Base-by-base conservation (phyloP, 2,797 vertebrate genomes). In the Peromyscus attwateri region DNA sequence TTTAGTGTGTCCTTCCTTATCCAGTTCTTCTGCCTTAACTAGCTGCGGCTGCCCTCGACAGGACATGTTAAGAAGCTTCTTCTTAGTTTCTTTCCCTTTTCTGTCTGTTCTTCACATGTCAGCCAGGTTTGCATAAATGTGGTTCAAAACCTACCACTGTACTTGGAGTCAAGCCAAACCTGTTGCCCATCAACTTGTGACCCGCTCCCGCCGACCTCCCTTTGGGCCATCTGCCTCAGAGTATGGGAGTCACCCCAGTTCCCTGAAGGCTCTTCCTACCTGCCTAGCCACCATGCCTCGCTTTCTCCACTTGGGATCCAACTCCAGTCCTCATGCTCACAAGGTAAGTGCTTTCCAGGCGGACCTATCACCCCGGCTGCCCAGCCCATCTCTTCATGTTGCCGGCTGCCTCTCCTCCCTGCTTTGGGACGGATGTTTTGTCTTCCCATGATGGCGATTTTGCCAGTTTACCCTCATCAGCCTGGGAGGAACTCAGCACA, bases 231-330 rank as follows among this genome's bases (percentile, higher is more conserved):
- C 1, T 2, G 31, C 3, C 49, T 29, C 11, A 14, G 0, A 79
- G 37, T 13, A 75, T 5, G 0, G 16, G 0, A 1, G 0, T 4
- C 31, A 25, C 3, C 64, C 31, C 0, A 13, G 70, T 27, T 66
- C 17, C 37, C 29, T 4, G 1, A 21, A 37, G 25, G 10, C 19
- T 60, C 81, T 11, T 25, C 23, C 2, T 0, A 12, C 34, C 17
- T 64, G 21, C 37, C 17, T 25, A 13, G 7, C 23, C 9, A 57
- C 23, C 49, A 37, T 73, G 23, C 8, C 68, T 73, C 29, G 9
- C 66, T 49, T 23, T 66, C 1, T 25, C 43, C 21, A 23, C n/a
- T 34, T 55, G 49, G 71, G 34, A 55, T 71, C 23, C 37, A 55
- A 27, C 2, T 1, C 68, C n/a, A 70, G 21, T 37, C 3, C 31